A percentile compares a stretch with the other conserved stretches of the same genome.
These are phyloP conservation scores for Callipepla californica DNA, from an alignment of 2,113 vertebrate species.

Conservation along the genomic window DNA sequence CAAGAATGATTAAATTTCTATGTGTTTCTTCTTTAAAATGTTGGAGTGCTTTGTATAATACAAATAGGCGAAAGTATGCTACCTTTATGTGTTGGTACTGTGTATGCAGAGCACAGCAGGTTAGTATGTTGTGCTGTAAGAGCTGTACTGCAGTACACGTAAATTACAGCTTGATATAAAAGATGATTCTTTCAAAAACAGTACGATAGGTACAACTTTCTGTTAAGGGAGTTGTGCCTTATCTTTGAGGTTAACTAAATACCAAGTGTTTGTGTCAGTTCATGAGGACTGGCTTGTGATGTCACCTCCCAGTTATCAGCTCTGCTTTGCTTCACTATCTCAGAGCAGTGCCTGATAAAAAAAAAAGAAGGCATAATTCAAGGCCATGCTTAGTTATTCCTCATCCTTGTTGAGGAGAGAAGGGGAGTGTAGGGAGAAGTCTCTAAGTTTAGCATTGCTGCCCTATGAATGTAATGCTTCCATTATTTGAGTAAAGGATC, in stretches of 20 bases:
- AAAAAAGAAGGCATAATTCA: conserved; percentile 66
- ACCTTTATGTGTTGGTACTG: neutral
- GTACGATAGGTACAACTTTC: conserved; percentile 60
- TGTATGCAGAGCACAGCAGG: neutral
- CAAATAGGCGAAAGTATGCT: neutral
- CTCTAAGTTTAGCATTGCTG: neutral
- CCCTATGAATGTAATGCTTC: neutral
- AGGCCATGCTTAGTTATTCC: conserved; percentile 64
- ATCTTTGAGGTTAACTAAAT: conserved; percentile 74
- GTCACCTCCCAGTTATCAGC: conserved; percentile 77
- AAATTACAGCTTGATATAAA: neutral
- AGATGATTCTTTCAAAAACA: neutral
- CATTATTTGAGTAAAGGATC: neutral
- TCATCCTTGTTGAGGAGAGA: conserved; percentile 26
- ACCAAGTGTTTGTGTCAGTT: conserved; percentile 83
- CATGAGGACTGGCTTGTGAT: conserved; percentile 77
- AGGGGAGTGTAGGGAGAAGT: neutral
- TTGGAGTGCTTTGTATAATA: neutral
- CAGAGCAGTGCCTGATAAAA: conserved; percentile 49
- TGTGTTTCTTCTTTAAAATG: neutral
- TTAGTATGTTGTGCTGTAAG: neutral
- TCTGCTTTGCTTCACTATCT: conserved; percentile 68
- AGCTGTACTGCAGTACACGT: neutral
- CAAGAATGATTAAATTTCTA: neutral
- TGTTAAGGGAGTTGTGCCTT: conserved; percentile 73